Percentiles rank a stretch among this genome's conserved stretches.
phyloP scores from a whole-genome alignment of 2,113 vertebrate species.

The Canis aureus region DNA sequence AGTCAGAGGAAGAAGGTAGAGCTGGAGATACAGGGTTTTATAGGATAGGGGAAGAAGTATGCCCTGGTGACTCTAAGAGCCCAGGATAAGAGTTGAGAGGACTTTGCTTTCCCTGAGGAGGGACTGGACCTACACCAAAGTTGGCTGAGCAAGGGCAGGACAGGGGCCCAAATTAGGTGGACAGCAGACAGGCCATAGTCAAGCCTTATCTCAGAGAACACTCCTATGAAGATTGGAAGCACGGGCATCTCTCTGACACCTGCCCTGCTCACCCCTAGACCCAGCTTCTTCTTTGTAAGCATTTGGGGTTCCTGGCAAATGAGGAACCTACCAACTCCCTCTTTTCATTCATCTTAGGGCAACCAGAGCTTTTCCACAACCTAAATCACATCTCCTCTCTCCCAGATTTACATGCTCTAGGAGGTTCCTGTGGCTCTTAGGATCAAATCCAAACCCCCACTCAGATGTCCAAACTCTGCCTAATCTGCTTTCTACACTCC shows the following conservation, averaged over 20 bases:
- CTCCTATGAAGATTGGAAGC: neutral
- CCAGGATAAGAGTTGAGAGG: neutral
- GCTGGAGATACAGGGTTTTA: neutral
- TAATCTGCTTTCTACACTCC: neutral
- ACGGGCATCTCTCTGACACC: neutral
- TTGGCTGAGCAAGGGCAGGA: neutral
- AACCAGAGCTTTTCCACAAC: neutral
- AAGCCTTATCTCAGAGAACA: neutral
- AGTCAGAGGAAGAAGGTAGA: neutral
- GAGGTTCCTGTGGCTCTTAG: neutral
- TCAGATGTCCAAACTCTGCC: neutral
- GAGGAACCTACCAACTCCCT: neutral
- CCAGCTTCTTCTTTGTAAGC: neutral
- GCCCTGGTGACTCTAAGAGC: neutral
- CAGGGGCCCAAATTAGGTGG: neutral
- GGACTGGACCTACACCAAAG: neutral
- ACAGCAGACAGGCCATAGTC: neutral
- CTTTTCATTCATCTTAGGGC: neutral
- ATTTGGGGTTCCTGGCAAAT: neutral
- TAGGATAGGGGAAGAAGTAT: neutral
- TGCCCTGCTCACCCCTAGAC: neutral
- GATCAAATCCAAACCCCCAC: neutral
- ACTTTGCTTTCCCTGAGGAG: neutral
- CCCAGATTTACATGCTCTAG: neutral
- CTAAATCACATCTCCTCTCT: neutral